These are phyloP conservation scores for Takifugu rubripes DNA, from an alignment of 2,797 vertebrate genomes.

Conservation along the genomic window DNA sequence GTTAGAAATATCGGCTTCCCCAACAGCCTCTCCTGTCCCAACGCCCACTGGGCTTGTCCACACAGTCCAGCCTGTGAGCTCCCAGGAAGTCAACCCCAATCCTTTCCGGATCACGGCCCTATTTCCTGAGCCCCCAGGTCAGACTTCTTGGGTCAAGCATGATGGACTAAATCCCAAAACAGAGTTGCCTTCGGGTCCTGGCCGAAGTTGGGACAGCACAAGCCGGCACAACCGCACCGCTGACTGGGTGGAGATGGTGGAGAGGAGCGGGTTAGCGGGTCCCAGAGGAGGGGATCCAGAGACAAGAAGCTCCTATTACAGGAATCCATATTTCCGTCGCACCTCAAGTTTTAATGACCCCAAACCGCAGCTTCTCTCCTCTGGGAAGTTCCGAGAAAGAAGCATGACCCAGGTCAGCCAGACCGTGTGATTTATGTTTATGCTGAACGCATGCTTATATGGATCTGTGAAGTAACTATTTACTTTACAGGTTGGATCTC, in stretches of 20 bases:
- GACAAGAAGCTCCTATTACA: conserved; percentile 51
- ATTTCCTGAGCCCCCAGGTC: conserved; percentile 75
- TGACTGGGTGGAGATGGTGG: conserved; percentile 81
- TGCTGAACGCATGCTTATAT: neutral
- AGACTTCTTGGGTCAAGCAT: conserved; percentile 43
- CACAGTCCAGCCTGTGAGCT: conserved; percentile 22
- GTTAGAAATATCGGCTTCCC: conserved; percentile 72
- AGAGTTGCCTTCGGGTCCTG: conserved; percentile 67
- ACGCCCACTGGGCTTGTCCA: conserved; percentile 62
- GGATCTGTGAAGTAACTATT: neutral
- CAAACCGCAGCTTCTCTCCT: conserved; percentile 73
- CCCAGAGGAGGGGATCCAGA: conserved; percentile 17
- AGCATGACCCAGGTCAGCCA: conserved; percentile 84
- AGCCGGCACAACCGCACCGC: conserved; percentile 77
- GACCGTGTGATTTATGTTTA: neutral
- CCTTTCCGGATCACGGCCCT: conserved; percentile 79
- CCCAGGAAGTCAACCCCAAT: conserved; percentile 47
- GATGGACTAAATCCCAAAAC: conserved; percentile 75
- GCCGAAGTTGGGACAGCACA: conserved; percentile 62
- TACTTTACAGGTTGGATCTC: conserved; percentile 72
- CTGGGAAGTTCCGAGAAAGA: conserved; percentile 84
- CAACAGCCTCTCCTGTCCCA: conserved; percentile 65
- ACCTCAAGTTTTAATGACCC: conserved; percentile 91
- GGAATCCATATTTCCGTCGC: conserved; percentile 84
- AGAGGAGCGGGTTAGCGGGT: conserved; percentile 67